Base-by-base conservation (phyloP, 2,888 invertebrate genomes). In the Notocelia uddmanniana region DNA sequence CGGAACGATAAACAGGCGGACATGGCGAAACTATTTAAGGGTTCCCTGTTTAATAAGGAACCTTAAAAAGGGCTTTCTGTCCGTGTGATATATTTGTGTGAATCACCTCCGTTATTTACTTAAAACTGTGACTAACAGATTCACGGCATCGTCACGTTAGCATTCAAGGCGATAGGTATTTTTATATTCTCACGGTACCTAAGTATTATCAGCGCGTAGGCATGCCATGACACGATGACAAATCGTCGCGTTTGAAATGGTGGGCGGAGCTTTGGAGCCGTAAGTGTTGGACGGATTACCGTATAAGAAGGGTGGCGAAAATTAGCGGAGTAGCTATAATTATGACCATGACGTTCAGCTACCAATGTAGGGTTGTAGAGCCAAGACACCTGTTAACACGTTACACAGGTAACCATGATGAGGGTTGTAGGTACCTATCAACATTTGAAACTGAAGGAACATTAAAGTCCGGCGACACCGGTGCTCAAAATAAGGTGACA, bases 161-260 rank as follows among this genome's bases (percentile, higher is more conserved):
- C 74, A 74, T 62, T 59, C 74, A 77, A 75, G 76, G 75, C 69
- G 62, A 64, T 45, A 63, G 55, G 58, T 74, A 57, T 74, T 74
- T 68, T 68, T 74, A 60, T 66, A 57, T 74, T 55, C 69, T 54
- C 26, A 55, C 50, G 18, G 62, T 48, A 23, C 45, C 23, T 66
- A 67, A 73, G 73, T 66, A 67, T 55, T 21, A 62, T 62, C 68
- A 60, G 70, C 69, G 86, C 87, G 90, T 87, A 86, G 89, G 89
- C 60, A 45, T n/a, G 13, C 8, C 75, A 75, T 71, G 89, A 83
- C 82, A 92, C 91, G 91, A 86, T 89, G 89, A 89, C 85, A 90
- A 87, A 83, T 92, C 90, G 89, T 77, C 90, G 84, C 75, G 78
- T 82, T 79, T 66, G 23, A 79, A 78, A 41, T 78, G 80, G 83